phyloP scores from a whole-genome alignment of 2,888 invertebrate genomes.

The Acrocera orbiculus region DNA sequence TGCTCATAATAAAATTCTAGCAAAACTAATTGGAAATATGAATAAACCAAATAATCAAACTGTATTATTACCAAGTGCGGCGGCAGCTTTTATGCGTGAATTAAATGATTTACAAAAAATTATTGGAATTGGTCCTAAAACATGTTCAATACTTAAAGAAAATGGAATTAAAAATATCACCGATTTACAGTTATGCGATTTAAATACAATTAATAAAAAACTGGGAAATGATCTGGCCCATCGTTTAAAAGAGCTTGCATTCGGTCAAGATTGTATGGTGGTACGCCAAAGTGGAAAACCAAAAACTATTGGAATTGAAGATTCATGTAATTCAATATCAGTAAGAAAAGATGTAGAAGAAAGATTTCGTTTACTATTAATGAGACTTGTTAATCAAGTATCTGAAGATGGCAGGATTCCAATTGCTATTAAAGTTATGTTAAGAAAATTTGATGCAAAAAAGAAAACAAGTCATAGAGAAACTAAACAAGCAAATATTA shows the following conservation, averaged over 20 bases:
- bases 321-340: conserved; percentile 56
- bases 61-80: conserved; percentile 51
- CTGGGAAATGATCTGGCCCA: conserved; percentile 51
- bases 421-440: conserved; percentile 52
- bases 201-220: conserved; percentile 41
- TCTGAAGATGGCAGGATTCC: conserved; percentile 65
- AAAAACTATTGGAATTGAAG: conserved; percentile 63
- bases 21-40: conserved; percentile 54
- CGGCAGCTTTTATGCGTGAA: conserved; percentile 44
- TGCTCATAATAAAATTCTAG: conserved; percentile 65
- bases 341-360: conserved; percentile 56
- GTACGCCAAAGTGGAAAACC: conserved; percentile 62
- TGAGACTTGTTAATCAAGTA: conserved; percentile 51
- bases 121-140: conserved; percentile 61
- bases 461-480: conserved; percentile 53
- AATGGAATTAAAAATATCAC: conserved; percentile 47
- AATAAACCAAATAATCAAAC: conserved; percentile 75
- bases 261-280: conserved; percentile 54
- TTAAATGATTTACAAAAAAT: conserved; percentile 44
- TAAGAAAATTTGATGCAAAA: conserved; percentile 51
- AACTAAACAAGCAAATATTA: conserved; percentile 55
- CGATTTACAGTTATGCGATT: conserved; percentile 45
- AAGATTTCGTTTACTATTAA: conserved; percentile 48
- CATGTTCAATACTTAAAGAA: conserved; percentile 43
- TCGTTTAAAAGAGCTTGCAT: conserved; percentile 48